phyloP scores from a whole-genome alignment of 2,113 vertebrate species.

The Percopsis transmontana region DNA sequence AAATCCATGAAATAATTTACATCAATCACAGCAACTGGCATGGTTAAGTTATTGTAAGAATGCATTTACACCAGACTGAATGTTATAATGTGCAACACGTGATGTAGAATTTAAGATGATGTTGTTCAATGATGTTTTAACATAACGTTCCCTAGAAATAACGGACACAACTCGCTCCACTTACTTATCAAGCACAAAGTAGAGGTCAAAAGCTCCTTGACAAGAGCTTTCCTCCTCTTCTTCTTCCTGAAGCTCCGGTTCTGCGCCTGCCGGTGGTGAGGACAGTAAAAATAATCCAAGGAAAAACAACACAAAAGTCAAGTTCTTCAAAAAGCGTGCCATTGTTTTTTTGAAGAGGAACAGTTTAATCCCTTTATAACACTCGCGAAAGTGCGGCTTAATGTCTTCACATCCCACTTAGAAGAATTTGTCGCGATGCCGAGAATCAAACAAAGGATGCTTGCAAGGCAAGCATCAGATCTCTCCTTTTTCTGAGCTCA shows the following conservation, averaged over 20 bases:
- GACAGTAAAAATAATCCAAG: conserved; percentile 71
- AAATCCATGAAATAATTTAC: no score
- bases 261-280: conserved; percentile 46
- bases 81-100: no score
- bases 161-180: conserved; percentile 48
- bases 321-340: conserved; percentile 62
- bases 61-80: no score
- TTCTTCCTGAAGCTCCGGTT: conserved; percentile 64
- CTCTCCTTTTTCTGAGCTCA: conserved; percentile 32
- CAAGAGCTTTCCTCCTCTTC: conserved; percentile 82
- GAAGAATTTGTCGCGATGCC: conserved; percentile 22
- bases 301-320: conserved; percentile 59
- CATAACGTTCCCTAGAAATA: no score
- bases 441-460: conserved; percentile 49
- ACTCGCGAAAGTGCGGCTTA: neutral
- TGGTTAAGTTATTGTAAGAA: no score
- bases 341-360: conserved; percentile 47
- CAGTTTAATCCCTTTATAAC: conserved; percentile 36
- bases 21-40: no score
- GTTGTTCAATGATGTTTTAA: no score
- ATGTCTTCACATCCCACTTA: conserved; percentile 59
- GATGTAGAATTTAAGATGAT: no score
- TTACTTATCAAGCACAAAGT: conserved; percentile 93
- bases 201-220: conserved; percentile 90
- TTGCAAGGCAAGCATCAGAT: conserved; percentile 8